Evolutionary conservation across 2,888 invertebrate genomes (phyloP), one percentile per base, ranked within the genome.

Genomic region (Epinotia nisella): DNA sequence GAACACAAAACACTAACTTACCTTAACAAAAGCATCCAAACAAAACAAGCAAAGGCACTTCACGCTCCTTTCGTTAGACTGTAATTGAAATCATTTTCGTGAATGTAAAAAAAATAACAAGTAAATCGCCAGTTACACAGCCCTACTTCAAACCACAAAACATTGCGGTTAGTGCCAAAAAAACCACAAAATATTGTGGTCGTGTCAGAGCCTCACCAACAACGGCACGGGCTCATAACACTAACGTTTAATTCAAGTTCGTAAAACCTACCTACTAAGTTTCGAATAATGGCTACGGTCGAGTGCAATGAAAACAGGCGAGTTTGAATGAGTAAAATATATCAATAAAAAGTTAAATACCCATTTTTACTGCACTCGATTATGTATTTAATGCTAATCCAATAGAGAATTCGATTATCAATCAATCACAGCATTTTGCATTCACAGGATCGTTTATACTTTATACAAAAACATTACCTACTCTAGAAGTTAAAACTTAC

Each of bases 31-130:
- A 58, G 9, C 65, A 64, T 64, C 13, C 29, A 39, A 55, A 65
- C 65, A 65, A 65, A 53, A 65, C 65, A 15, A 53, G 65, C 41
- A 35, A 65, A 65, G 65, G 65, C 39, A 65, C 19, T 55, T 1
- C 35, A 35, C 55, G 35, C 65, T 41, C 4, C 9, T 65, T 55
- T 55, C 15, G 41, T 24, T 17, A 60, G 21, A 35, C 35, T 59
- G 4, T 24, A 5, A 60, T 49, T 39, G 17, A 45, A 60, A 49
- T 35, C 19, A 24, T 60, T 59, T 10, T 60, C n/a, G 53, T 69
- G 60, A 61, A 69, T 53, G 39, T 60, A 69, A 61, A 69, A 69
- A n/a, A n/a, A n/a, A n/a, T n/a, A n/a, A 69, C 35, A 60, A 60
- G 51, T 21, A 59, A 69, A 59, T 69, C 51, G 21, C 21, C 59